phyloP scores from a whole-genome alignment of 2,888 invertebrate species.

The Amorpha juglandis region DNA sequence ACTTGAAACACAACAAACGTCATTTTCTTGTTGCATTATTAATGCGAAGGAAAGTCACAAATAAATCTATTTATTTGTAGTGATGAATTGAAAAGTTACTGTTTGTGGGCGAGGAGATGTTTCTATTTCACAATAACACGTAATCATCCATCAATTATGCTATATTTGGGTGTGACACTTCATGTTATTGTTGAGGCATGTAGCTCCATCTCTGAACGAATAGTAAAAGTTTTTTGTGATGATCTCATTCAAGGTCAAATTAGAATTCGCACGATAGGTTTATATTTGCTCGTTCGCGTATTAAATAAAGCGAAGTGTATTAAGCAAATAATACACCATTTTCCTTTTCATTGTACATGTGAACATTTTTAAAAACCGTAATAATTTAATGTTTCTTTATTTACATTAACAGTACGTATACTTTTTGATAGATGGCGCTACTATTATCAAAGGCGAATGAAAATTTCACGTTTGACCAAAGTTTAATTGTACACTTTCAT shows the following conservation, averaged over 20 bases:
- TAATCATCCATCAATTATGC: conserved; percentile 58
- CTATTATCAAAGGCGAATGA: background rate
- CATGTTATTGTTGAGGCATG: conserved; percentile 46
- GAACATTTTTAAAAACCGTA: background rate
- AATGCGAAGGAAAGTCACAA: conserved; percentile 67
- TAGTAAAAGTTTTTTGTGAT: conserved; percentile 31
- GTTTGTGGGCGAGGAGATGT: conserved; percentile 50
- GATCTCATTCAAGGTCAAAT: conserved; percentile 39
- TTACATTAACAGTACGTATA: background rate
- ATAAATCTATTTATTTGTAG: conserved; percentile 54
- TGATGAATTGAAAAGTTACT: conserved; percentile 73
- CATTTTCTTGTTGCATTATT: conserved; percentile 77
- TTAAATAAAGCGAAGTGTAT: background rate
- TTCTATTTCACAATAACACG: conserved; percentile 77
- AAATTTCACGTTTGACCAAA: background rate
- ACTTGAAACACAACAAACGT: conserved; percentile 70
- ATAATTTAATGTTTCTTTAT: background rate
- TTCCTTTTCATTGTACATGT: background rate
- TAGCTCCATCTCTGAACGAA: conserved; percentile 63
- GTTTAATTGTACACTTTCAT: background rate
- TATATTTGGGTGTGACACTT: conserved; percentile 74
- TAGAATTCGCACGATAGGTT: conserved; percentile 27
- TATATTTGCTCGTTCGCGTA: conserved; percentile 2
- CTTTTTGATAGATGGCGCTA: conserved; percentile 1
- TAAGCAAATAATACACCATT: background rate